Evolutionary conservation across 2,113 vertebrate species (phyloP).

Genomic region (Acrocephalus kingi): DNA sequence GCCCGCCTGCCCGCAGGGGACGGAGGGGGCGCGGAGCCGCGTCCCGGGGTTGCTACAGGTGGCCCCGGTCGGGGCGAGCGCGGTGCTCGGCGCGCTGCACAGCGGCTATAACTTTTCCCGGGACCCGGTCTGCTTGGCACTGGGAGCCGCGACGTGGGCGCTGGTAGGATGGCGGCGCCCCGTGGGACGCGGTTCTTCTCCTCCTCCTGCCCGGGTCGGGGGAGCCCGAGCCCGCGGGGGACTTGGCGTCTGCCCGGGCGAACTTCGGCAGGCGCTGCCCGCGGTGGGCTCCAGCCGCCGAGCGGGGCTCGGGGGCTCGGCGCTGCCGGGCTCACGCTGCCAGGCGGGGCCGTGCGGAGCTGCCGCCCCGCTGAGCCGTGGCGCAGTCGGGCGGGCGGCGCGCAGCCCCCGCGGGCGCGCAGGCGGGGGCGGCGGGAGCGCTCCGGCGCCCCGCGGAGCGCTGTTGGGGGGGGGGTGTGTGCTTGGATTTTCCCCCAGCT

Average conservation of each 20-base stretch:
- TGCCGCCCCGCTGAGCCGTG: background rate
- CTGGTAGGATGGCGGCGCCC: background rate
- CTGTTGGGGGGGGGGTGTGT: background rate
- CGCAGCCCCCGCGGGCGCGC: background rate
- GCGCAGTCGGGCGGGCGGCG: constrained; percentile 41
- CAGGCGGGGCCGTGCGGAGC: background rate
- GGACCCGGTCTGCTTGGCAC: background rate
- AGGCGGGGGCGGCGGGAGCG: background rate
- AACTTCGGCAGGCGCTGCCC: background rate
- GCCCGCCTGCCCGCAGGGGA: background rate
- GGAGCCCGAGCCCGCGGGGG: background rate
- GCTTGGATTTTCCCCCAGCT: background rate
- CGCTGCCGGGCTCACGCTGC: background rate
- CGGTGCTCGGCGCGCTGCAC: background rate
- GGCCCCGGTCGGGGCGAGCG: background rate
- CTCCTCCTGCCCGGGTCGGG: background rate
- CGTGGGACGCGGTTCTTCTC: background rate
- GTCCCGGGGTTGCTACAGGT: constrained; percentile 14
- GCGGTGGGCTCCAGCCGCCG: background rate
- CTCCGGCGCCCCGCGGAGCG: background rate
- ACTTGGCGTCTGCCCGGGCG: background rate
- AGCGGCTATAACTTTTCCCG: constrained; percentile 5
- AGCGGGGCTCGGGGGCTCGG: background rate
- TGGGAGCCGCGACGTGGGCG: background rate
- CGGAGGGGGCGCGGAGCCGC: background rate